Base-by-base conservation (phyloP, 2,888 invertebrate genomes). In the Tipula vernalis region DNA sequence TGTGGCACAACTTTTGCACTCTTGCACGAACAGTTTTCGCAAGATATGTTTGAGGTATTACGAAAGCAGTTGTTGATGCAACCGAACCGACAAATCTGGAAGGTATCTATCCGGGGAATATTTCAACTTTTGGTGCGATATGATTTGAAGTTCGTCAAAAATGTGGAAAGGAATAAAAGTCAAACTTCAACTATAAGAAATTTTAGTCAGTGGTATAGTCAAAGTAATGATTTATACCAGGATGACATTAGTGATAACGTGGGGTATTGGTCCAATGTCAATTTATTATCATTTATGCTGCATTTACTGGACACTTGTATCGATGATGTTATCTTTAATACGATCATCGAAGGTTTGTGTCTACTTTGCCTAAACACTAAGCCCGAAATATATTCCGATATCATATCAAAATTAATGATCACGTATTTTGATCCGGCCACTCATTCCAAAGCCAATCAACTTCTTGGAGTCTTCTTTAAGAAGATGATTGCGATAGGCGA, bases 341-440 rank as follows among this genome's bases (percentile, higher is more conserved):
- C 90, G 36, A 89, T 91, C 85, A 89, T 91, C 3, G 89, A 90
- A 36, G 92, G 92, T 0, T 90, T 91, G 10, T 91, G 91, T 86
- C 90, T 91, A 0, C 86, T 92, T 8, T 89, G 91, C 28, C 87
- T 92, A 15, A 90, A 90, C 84, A 91, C 39, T 6, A 39, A 39
- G 39, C 39, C 39, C 39, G 39, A 39, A 6, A 39, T 39, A 3
- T 90, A 90, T n/a, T 88, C 89, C 5, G 91, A 91, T 86, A 90
- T 92, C 2, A 88, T 92, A 6, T 91, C 91, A 85, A 91, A 91
- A 86, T 87, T 98, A 5, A 92, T 97, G 15, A 92, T 97, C 87
- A 93, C 96, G 86, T 97, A 97, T 94, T 97, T 96, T 90, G 97
- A 96, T 91, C 97, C 97, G 0, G 93, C 93, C 36, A 95, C 94